Percentiles rank a stretch among this genome's conserved stretches.
Conservation (phyloP, 2,888 invertebrate genomes). For the Chrysodeixis includens region DNA sequence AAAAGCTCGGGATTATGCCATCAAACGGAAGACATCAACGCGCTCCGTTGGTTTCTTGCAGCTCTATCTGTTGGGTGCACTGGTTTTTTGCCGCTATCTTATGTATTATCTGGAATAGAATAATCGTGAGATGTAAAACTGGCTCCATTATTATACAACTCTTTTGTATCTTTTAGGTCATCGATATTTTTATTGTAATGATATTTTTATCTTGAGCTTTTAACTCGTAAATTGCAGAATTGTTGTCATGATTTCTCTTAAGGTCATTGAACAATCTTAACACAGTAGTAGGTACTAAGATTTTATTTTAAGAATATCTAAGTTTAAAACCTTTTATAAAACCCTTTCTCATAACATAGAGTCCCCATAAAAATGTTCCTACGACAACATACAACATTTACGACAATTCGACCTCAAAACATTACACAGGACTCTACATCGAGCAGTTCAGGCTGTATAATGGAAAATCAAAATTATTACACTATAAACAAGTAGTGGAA, state of each 20-base stretch:
- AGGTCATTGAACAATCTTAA: not conserved
- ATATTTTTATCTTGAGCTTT: not conserved
- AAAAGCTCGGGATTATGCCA: slow-evolving; percentile 66
- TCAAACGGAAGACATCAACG: slow-evolving; percentile 86
- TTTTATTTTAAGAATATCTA: too few relatives aligned
- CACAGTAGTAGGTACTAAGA: too few relatives aligned
- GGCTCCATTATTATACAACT: slow-evolving; percentile 6
- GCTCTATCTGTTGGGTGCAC: slow-evolving; percentile 43
- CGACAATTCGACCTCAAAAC: not conserved
- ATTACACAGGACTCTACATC: slow-evolving; percentile 4
- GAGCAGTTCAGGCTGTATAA: slow-evolving; percentile 37
- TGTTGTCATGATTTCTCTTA: not conserved
- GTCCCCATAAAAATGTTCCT: not conserved
- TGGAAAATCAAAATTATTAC: slow-evolving; percentile 53
- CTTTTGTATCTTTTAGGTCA: not conserved
- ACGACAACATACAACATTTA: not conserved
- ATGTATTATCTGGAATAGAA: slow-evolving; percentile 24
- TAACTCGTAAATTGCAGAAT: not conserved
- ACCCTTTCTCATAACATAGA: not conserved
- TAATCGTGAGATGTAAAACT: slow-evolving; percentile 22
- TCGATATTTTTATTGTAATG: not conserved
- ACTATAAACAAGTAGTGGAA: slow-evolving; percentile 67
- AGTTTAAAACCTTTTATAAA: too few relatives aligned
- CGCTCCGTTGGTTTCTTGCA: slow-evolving; percentile 65
- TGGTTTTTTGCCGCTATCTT: slow-evolving; percentile 34